Evolutionary conservation across 2,888 invertebrate genomes (phyloP), one percentile per base, ranked within the genome.

Genomic region (Bugula neritina): DNA sequence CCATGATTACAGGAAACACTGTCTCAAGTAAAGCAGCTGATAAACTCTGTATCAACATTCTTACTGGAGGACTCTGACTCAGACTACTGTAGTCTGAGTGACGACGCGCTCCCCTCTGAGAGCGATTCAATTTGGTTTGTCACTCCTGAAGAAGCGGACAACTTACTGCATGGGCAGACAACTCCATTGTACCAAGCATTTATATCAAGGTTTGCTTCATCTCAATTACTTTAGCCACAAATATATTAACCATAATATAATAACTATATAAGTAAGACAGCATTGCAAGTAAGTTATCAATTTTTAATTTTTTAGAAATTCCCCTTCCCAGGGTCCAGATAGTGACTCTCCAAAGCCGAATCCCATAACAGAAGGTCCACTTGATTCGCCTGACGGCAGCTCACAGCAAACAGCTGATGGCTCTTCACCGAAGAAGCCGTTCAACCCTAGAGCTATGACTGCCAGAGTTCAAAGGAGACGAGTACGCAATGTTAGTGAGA

Each of bases 381-480:
- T n/a, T n/a, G n/a, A n/a, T n/a, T n/a, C n/a, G n/a, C n/a, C n/a
- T n/a, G n/a, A n/a, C n/a, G n/a, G n/a, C n/a, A n/a, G n/a, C n/a
- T n/a, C n/a, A n/a, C n/a, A n/a, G n/a, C n/a, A n/a, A n/a, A n/a
- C n/a, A n/a, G n/a, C n/a, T n/a, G n/a, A n/a, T n/a, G n/a, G n/a
- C n/a, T n/a, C n/a, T n/a, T n/a, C n/a, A 43, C 43, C 10, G 17
- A 43, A 10, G 43, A 43, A 17, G 13, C 29, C 63, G 10, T 63
- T 63, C n/a, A 63, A 63, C 31, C 63, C 63, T 10, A 25, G 63
- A 25, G 63, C 63, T 34, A 63, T 63, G 63, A 63, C 63, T 25
- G 31, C 63, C 63, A 63, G 31, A 27, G 31, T 13, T 10, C 27
- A 31, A 25, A 3, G 31, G 63, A 63, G 34, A 63, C 17, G 25